Percentiles rank a stretch among this genome's conserved stretches.
phyloP scores from a whole-genome alignment of 2,797 vertebrate genomes.

The Sebastes reedi region DNA sequence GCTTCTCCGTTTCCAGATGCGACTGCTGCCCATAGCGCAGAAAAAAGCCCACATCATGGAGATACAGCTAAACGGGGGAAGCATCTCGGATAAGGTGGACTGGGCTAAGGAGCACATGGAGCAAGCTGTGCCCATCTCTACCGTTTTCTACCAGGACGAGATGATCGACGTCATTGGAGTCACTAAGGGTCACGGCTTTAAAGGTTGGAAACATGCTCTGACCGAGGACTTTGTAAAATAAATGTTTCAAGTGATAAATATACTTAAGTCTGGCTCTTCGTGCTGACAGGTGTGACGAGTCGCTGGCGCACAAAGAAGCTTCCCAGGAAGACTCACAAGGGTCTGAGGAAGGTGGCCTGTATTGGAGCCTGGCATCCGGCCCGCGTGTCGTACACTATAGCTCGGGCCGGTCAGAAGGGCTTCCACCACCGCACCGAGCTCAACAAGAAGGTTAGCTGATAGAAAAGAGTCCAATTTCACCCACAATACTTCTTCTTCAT shows the following conservation, averaged over 20 bases:
- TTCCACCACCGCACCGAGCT: conserved; percentile 94
- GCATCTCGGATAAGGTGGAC: conserved; percentile 91
- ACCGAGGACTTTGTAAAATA: neutral
- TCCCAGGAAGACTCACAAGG: conserved; percentile 96
- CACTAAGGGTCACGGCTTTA: conserved; percentile 91
- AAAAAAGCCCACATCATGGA: conserved; percentile 96
- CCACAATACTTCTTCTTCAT: neutral
- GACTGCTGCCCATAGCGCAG: conserved; percentile 88
- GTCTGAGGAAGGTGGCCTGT: conserved; percentile 94
- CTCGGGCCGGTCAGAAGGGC: conserved; percentile 95
- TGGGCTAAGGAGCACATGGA: conserved; percentile 92
- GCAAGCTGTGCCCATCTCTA: conserved; percentile 86
- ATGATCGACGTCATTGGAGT: conserved; percentile 95
- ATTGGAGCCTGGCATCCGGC: conserved; percentile 97
- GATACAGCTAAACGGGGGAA: conserved; percentile 93
- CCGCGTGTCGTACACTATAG: conserved; percentile 89
- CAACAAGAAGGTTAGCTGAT: conserved; percentile 92
- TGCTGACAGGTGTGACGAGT: conserved; percentile 88
- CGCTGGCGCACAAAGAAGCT: conserved; percentile 95
- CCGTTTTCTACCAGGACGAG: conserved; percentile 90
- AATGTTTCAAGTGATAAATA: neutral
- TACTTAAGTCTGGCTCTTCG: neutral
- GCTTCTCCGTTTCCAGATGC: conserved; percentile 83
- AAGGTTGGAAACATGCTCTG: conserved; percentile 81
- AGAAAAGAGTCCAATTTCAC: neutral